These are phyloP conservation scores for Takifugu rubripes DNA, from an alignment of 2,797 vertebrate genomes.

Conservation along the genomic window DNA sequence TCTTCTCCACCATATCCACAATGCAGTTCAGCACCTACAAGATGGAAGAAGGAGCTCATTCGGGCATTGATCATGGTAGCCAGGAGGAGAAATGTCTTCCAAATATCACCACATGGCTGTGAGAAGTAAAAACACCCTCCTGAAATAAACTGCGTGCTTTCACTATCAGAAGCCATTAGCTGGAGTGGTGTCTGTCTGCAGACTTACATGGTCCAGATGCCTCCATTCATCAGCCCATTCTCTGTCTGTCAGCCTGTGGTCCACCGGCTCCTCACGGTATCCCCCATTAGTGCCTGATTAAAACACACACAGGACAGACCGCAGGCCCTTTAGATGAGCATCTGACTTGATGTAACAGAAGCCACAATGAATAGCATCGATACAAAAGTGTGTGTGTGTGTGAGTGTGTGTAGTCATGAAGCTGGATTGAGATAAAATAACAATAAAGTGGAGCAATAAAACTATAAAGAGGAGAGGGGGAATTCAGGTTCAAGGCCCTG, in stretches of 20 bases:
- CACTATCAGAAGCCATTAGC: constrained; percentile 41
- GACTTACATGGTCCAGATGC: constrained; percentile 96
- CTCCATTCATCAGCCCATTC: constrained; percentile 99
- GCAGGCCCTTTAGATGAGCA: constrained; percentile 44
- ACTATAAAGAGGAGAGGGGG: too few relatives aligned
- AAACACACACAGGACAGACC: constrained; percentile 59
- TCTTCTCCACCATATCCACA: constrained; percentile 99
- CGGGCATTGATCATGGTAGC: too few relatives aligned
- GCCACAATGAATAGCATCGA: constrained; percentile 30
- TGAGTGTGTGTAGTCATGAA: too few relatives aligned
- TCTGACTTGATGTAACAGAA: constrained; percentile 31
- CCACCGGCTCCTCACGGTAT: constrained; percentile 95
- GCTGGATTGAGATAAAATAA: neutral
- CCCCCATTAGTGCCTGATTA: constrained; percentile 88
- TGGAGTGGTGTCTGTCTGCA: constrained; percentile 26
- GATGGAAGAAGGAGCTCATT: neutral
- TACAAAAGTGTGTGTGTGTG: constrained; percentile 13
- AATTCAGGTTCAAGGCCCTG: too few relatives aligned
- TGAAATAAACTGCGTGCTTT: constrained; percentile 20
- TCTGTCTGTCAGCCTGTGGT: constrained; percentile 95
- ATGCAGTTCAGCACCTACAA: constrained; percentile 94
- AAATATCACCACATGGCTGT: neutral
- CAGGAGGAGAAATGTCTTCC: too few relatives aligned
- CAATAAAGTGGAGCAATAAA: too few relatives aligned
- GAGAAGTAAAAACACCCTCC: constrained; percentile 10